Base-by-base conservation (phyloP, 2,797 vertebrate species). In the Rhincodon typus region DNA sequence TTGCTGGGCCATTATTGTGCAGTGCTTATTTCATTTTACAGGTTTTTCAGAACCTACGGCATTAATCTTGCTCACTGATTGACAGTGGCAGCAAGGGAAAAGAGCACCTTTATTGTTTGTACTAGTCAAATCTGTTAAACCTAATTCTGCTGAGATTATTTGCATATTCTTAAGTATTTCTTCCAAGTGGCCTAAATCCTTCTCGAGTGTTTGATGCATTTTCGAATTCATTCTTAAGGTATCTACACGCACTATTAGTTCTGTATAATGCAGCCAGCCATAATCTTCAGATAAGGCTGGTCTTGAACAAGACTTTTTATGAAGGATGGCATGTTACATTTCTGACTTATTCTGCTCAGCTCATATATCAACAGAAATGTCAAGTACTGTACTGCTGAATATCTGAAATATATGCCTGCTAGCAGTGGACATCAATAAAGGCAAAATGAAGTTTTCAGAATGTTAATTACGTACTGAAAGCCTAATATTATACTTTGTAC, bases 121-220 rank as follows among this genome's bases (percentile, higher is more conserved):
- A 97, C 96, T 97, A 97, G 97, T 98, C 97, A 96, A 98, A 98
- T 98, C 98, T 98, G 97, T 98, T 98, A 97, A 98, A 98, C 98
- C 97, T 98, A 98, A 98, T 98, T 98, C 98, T 97, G 97, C 97
- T 96, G 94, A 90, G 96, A 96, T 96, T 97, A 98, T 99, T 99
- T 99, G 98, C 98, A 99, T 99, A 98, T 98, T 98, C 98, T 98
- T 98, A 98, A 98, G 98, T 98, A 98, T 98, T 98, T 98, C 98
- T 98, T 98, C 98, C 97, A 97, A 98, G 98, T 98, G 97, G 96
- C 97, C 97, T 98, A 99, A 99, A 99, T 98, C 98, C 98, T 98
- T 97, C 98, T 98, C 98, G 98, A 99, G 98, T 98, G 98, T 98
- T 98, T 98, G 98, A 98, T 98, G 97, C 98, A 98, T 98, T 98